Conservation (phyloP, 2,797 vertebrate species). For the Syngnathus acus region DNA sequence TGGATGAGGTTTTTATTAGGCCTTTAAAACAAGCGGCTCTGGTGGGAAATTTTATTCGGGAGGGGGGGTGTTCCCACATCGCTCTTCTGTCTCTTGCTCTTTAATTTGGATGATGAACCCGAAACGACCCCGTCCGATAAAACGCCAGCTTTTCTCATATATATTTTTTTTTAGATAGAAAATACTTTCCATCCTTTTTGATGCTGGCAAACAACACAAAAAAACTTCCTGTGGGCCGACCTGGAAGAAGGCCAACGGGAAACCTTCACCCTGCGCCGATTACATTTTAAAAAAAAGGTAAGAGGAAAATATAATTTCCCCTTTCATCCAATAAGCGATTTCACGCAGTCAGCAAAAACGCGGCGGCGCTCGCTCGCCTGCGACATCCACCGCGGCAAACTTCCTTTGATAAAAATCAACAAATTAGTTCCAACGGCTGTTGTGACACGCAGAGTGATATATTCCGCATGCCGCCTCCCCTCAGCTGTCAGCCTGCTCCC, state of each 20-base stretch:
- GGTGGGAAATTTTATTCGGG: background rate
- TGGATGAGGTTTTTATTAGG: constrained; percentile 1
- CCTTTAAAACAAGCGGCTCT: background rate
- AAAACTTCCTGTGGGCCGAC: constrained; percentile 14
- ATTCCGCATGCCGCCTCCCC: constrained; percentile 8
- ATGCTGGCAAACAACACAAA: constrained; percentile 27
- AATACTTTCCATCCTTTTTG: background rate
- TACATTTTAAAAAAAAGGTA: background rate
- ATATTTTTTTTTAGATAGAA: too few species aligned
- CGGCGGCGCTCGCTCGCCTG: constrained; percentile 21
- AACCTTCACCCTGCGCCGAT: constrained; percentile 5
- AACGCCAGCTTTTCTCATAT: constrained; percentile 3
- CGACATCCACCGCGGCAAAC: constrained; percentile 24
- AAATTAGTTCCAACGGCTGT: constrained; percentile 20
- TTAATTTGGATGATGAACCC: background rate
- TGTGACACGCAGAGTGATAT: constrained; percentile 4
- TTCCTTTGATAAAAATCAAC: constrained; percentile 37
- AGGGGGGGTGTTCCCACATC: background rate
- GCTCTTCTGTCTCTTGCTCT: background rate
- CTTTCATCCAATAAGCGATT: constrained; percentile 1
- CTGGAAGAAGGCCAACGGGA: background rate
- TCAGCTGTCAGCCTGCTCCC: constrained; percentile 8
- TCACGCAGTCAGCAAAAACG: constrained; percentile 17
- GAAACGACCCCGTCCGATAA: background rate
- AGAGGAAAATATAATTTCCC: constrained; percentile 1